These are phyloP conservation scores for Diabrotica virgifera DNA, from an alignment of 1,140 invertebrate species.

Conservation along the genomic window DNA sequence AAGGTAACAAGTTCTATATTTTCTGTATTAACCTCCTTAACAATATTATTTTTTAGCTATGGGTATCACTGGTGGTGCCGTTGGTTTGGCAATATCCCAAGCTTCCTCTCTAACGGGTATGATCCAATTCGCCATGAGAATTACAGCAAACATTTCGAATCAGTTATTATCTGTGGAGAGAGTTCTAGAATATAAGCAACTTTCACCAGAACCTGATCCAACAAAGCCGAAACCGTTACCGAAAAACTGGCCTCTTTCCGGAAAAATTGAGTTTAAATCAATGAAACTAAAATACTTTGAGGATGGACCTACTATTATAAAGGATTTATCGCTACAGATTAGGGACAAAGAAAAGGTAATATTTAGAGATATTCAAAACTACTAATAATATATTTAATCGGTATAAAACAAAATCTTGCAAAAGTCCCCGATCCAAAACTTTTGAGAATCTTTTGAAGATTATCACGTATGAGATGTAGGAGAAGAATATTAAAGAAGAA, in stretches of 20 bases:
- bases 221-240: conserved; percentile 47
- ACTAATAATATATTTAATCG: not conserved
- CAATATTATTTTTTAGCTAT: conserved; percentile 17
- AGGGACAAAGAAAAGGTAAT: conserved; percentile 71
- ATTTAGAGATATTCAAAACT: not conserved
- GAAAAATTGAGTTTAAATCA: conserved; percentile 51
- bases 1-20: not conserved
- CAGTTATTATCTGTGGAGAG: conserved; percentile 78
- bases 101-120: conserved; percentile 54
- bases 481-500: too few species aligned
- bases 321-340: conserved; percentile 58
- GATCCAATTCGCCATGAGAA: conserved; percentile 70
- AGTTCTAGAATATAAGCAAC: conserved; percentile 69
- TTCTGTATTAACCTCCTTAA: not conserved
- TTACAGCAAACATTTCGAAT: conserved; percentile 75
- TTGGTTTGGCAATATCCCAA: conserved; percentile 58
- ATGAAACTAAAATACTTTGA: conserved; percentile 57
- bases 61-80: conserved; percentile 52
- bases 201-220: conserved; percentile 58
- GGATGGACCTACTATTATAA: conserved; percentile 56
- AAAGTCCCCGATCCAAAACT: too few species aligned
- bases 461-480: too few species aligned
- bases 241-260: conserved; percentile 47
- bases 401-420: not conserved
- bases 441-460: too few species aligned